Evolutionary conservation across 2,888 invertebrate genomes (phyloP), one percentile per base, ranked within the genome.

Genomic region (Nyleta sp.): DNA sequence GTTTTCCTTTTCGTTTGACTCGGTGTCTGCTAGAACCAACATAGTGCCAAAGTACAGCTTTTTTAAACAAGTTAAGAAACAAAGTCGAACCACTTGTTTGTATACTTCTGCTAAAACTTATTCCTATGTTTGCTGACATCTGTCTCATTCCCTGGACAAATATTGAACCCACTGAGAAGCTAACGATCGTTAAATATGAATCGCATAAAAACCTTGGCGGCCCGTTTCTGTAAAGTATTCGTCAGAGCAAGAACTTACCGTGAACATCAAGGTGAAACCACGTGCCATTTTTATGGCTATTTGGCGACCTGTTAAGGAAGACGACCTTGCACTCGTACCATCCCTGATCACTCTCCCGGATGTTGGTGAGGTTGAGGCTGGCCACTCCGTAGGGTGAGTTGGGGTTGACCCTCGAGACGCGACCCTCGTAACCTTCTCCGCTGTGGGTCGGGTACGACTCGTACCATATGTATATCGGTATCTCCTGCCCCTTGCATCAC

Each of bases 211-310:
- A n/a, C n/a, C n/a, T n/a, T n/a, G n/a, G n/a, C n/a, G n/a, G n/a
- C n/a, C n/a, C n/a, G n/a, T n/a, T n/a, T n/a, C n/a, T n/a, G n/a
- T n/a, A n/a, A n/a, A n/a, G n/a, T n/a, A n/a, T n/a, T n/a, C n/a
- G n/a, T n/a, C n/a, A n/a, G n/a, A n/a, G n/a, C n/a, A 5, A 2
- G 10, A 65, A 42, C 92, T 92, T 87, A 93, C 94, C 93, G 93
- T 98, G 97, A 91, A 99, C 98, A 92, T 98, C 97, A 91, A 99
- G 94, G 92, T 98, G 98, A 93, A 98, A 98, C 98, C 98, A 98
- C 88, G 98, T 98, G 90, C 98, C 98, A 92, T 96, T 97, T 92
- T 96, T 97, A 93, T 95, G 95, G 91, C 95, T 95, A 91, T 96
- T 97, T 85, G 97, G 97, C 87, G 96, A 96, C 87, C 98, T 95